Conservation (phyloP, 1,140 invertebrate species). For the Thaumatotibia leucotreta region DNA sequence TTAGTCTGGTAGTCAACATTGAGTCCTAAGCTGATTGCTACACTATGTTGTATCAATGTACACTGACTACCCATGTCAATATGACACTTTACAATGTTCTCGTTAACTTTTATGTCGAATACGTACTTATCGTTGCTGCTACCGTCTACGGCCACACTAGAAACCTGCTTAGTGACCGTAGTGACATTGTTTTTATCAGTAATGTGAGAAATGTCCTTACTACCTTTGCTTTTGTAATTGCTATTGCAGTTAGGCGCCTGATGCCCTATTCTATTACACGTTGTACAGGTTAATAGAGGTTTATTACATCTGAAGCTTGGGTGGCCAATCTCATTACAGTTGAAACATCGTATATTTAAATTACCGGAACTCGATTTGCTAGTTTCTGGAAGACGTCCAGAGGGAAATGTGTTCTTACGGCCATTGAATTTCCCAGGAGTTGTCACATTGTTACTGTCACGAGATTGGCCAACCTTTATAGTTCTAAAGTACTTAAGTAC, state of each 20-base stretch:
- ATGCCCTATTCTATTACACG: conserved; percentile 26
- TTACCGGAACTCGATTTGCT: not conserved
- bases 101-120: conserved; percentile 22
- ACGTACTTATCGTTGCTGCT: conserved; percentile 23
- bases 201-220: not conserved
- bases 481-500: conserved; percentile 29
- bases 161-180: conserved; percentile 20
- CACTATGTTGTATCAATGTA: conserved; percentile 18
- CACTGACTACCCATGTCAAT: conserved; percentile 31
- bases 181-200: conserved; percentile 5
- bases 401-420: not conserved
- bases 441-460: not conserved
- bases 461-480: conserved; percentile 7
- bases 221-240: conserved; percentile 12
- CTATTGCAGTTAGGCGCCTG: conserved; percentile 17
- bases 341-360: conserved; percentile 24
- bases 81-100: conserved; percentile 15
- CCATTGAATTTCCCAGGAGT: not conserved
- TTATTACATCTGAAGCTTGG: conserved; percentile 31
- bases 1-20: not conserved
- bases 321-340: conserved; percentile 31
- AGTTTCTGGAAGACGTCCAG: not conserved
- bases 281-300: conserved; percentile 19
- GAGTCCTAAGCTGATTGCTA: conserved; percentile 16
- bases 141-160: not conserved